Evolutionary conservation across 2,888 invertebrate genomes (phyloP), one percentile per base, ranked within the genome.

Genomic region (Sminthurides aquaticus): DNA sequence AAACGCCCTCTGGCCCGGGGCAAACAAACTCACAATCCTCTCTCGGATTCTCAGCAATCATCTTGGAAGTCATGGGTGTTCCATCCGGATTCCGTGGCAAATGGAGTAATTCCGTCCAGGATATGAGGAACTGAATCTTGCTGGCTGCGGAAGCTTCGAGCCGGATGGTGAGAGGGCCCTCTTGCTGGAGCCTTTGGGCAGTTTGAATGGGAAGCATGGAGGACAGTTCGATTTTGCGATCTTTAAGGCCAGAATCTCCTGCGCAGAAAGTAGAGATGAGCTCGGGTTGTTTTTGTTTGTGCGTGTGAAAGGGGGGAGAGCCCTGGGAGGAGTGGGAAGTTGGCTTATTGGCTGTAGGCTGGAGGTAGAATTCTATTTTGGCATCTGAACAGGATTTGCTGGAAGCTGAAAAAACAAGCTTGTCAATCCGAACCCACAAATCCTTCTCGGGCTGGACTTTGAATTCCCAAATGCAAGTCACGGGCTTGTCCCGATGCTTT

Each of bases 31-130:
- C 91, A 78, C 93, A 93, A 26, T 85, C 86, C 68, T 83, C 83
- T 20, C 3, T 77, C 76, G 20, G 69, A 67, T 43, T 69, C 49
- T 69, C 67, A 59, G 68, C 68, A 55, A 74, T 72, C 61, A 91
- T 79, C 69, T 87, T 84, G 34, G 90, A 89, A 0, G 89, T 88
- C 82, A 89, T 88, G 48, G 88, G 78, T 26, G 86, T 86, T 0
- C 91, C 91, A 72, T 90, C 89, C 24, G 87, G 85, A 78, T 91
- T 91, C 72, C 90, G 84, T 0, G 91, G 91, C 73, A 92, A 80
- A 78, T 91, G 91, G 76, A 87, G 90, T 49, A 92, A 82, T 74
- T 92, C 92, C 1, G 91, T 92, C 92, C 92, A 93, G 18, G 89
- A 90, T 43, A 93, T 86, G 77, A 91, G 90, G 77, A 93, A 92